Evolutionary conservation across 2,888 invertebrate species (phyloP), one percentile per base, ranked within the genome.

Genomic region (Pediacus dermestoides): DNA sequence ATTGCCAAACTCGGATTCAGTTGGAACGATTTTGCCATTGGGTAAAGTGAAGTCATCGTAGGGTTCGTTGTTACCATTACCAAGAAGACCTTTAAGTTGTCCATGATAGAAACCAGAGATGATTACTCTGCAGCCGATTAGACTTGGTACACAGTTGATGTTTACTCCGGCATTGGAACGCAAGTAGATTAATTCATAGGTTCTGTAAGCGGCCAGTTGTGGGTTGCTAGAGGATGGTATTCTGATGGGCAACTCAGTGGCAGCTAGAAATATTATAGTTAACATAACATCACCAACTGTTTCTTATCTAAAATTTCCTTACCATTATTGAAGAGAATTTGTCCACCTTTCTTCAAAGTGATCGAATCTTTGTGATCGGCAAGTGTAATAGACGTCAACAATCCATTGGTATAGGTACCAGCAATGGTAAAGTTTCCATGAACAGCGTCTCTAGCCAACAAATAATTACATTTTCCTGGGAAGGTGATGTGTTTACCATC

Each of bases 51-150:
- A 82, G 68, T 95, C 95, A 60, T 93, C 90, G 64, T 74, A 83
- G 2, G 82, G 82, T 61, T 95, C 95, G 59, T 88, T 83, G 76
- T 93, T 91, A 40, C 85, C 89, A 55, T 88, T 88, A 43, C 95
- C 95, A 38, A 94, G 75, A 1, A 95, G 76, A 61, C 95, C 93
- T 8, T 85, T 83, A 2, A 87, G 72, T 61, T 86, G 88, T 51
- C 88, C 88, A 28, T 85, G 83, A 68, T 93, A 94, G 77, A 85
- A 94, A 4, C 92, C 92, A 52, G 82, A 82, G 0, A 91, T 74
- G 48, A 75, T 75, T 3, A 92, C 58, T 52, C 78, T 75, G 66
- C 90, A 90, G 14, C 81, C 74, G 44, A 80, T 75, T 15, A 84
- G 70, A 50, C 80, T 77, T 7, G 70, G 60, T 1, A 76, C 72